Percentiles rank a stretch among this genome's conserved stretches.
Evolutionary conservation across 2,113 vertebrate species (phyloP).

Genomic region (Syrmaticus mikado): DNA sequence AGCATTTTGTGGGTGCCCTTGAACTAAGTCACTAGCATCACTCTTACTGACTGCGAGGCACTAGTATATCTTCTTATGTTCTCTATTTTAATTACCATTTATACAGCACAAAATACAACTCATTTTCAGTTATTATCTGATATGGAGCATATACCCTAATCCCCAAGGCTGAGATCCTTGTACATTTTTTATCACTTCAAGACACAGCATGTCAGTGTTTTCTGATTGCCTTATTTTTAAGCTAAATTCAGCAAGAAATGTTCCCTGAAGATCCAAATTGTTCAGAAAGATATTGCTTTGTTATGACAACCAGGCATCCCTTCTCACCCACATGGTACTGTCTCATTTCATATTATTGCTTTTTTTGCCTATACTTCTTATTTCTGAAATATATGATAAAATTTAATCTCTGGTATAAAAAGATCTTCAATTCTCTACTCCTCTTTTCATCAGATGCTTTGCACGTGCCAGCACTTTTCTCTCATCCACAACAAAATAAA

Average conservation of each 20-base stretch:
- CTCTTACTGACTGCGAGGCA: not conserved
- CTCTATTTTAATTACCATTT: conserved; percentile 43
- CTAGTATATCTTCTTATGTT: not conserved
- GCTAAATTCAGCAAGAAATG: conserved; percentile 52
- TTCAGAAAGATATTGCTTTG: conserved; percentile 23
- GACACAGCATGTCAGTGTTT: conserved; percentile 34
- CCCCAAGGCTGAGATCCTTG: conserved; percentile 5
- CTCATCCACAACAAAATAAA: not conserved
- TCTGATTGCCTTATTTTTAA: conserved; percentile 53
- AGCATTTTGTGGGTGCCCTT: not conserved
- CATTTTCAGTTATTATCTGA: conserved; percentile 41
- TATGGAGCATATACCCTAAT: not conserved
- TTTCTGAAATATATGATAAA: not conserved
- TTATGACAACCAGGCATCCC: not conserved
- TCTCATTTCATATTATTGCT: conserved; percentile 4
- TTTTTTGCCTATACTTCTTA: not conserved
- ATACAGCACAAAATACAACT: not conserved
- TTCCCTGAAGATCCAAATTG: conserved; percentile 2
- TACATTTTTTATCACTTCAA: conserved; percentile 30
- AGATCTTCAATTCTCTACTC: not conserved
- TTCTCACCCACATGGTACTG: not conserved
- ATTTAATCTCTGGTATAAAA: not conserved
- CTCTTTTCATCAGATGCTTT: fast-evolving
- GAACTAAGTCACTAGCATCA: not conserved
- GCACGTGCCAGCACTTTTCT: fast-evolving